Evolutionary conservation across 2,888 invertebrate genomes (phyloP), one percentile per base, ranked within the genome.

Genomic region (Cancer borealis): DNA sequence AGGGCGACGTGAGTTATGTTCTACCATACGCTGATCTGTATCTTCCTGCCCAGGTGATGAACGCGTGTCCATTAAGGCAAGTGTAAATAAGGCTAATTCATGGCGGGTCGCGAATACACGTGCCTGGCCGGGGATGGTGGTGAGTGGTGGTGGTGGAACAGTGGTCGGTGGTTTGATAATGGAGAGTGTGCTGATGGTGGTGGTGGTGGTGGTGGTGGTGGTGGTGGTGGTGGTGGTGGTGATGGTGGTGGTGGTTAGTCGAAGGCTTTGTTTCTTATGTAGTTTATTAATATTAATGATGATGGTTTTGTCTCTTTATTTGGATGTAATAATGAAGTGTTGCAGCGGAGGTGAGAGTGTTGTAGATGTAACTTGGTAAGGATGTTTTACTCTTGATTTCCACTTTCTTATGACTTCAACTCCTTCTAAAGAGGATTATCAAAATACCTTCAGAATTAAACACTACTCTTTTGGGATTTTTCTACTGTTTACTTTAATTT

Each of bases 1-100:
- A 39, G 39, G 39, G 84, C 30, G 84, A 84, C 84, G 39, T 84
- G 84, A 84, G 84, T 84, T 84, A 84, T 84, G 84, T 39, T 39
- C 39, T 30, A 39, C 84, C 84, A 84, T 84, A 84, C 84, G 12
- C 84, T 17, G 84, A 84, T 84, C 84, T 84, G 84, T 84, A 84
- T 84, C 84, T 84, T 84, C n/a, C 39, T 84, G 84, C 84, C 84
- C 12, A 84, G 84, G 84, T 84, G 84, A 84, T 84, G 84, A 30
- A 84, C 39, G 84, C 84, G 3, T 39, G 84, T 84, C 84, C 84
- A 84, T 84, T 84, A 84, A 84, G 39, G 14, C 84, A 84, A 84
- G 84, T 84, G 84, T 84, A 84, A 84, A 84, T 84, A 84, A 84
- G 84, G 84, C 84, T 84, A 84, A 84, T 84, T 84, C 84, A 84